A percentile compares a stretch with the other conserved stretches of the same genome.
phyloP scores from a whole-genome alignment of 2,888 invertebrate genomes.

The Helobdella robusta region DNA sequence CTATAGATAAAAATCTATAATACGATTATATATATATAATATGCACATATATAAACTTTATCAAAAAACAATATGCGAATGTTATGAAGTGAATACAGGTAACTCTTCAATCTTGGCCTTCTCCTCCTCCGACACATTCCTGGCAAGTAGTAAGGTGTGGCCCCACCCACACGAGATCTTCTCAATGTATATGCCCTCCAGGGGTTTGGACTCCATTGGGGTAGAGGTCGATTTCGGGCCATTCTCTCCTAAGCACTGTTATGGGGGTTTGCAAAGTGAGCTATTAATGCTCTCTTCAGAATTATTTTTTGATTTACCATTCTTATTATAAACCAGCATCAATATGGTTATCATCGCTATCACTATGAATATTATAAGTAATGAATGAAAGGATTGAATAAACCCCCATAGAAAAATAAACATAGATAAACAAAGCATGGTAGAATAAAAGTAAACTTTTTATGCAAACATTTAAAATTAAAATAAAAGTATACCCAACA shows the following conservation, averaged over 20 bases:
- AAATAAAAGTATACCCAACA: too few relatives aligned
- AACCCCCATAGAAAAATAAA: too few relatives aligned
- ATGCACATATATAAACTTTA: too few relatives aligned
- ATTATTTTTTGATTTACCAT: too few relatives aligned
- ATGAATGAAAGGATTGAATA: background rate
- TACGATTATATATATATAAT: too few relatives aligned
- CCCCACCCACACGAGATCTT: conserved; percentile 74
- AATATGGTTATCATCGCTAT: background rate
- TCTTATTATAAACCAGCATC: background rate
- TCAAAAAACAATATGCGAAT: too few relatives aligned
- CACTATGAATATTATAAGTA: background rate
- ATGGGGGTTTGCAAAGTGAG: too few relatives aligned
- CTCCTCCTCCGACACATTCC: conserved; percentile 60
- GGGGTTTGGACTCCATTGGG: conserved; percentile 69
- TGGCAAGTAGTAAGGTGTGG: conserved; percentile 66
- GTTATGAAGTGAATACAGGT: conserved; percentile 44
- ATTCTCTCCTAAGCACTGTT: conserved; percentile 76
- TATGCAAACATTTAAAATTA: too few relatives aligned
- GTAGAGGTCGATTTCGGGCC: conserved; percentile 70
- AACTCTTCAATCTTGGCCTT: conserved; percentile 57
- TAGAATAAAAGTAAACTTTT: too few relatives aligned
- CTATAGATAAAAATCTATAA: too few relatives aligned
- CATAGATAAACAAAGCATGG: too few relatives aligned
- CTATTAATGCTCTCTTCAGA: too few relatives aligned
- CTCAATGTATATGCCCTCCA: conserved; percentile 63